A percentile compares a stretch with the other conserved stretches of the same genome.
Evolutionary conservation across 2,113 vertebrate species (phyloP).

Genomic region (Chrysemys picta): DNA sequence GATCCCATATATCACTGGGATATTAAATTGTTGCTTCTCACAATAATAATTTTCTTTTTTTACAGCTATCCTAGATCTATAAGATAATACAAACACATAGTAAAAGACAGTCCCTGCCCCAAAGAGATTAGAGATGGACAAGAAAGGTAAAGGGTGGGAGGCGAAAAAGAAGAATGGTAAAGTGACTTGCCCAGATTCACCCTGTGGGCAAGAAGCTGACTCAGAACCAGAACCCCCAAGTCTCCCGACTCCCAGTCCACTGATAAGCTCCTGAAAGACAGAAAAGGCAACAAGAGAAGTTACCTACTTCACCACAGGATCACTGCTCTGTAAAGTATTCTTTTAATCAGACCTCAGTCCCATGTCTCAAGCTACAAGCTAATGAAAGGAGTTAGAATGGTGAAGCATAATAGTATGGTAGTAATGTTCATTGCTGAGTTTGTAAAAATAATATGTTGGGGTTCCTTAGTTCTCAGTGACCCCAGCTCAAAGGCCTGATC

Average conservation of each 20-base stretch:
- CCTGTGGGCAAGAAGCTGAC: not conserved
- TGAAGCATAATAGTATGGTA: not conserved
- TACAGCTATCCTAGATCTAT: not conserved
- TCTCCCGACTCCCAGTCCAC: not conserved
- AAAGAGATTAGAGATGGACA: not conserved
- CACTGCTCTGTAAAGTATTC: not conserved
- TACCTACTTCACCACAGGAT: not conserved
- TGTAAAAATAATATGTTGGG: too few species aligned
- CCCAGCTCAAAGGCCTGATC: too few species aligned
- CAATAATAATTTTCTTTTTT: not conserved
- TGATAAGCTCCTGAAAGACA: slow-evolving; percentile 17
- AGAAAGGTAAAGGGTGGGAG: not conserved
- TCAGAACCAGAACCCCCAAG: not conserved
- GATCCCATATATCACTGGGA: rapidly evolving
- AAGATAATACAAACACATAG: rapidly evolving
- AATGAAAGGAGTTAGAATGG: not conserved
- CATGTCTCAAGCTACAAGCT: not conserved
- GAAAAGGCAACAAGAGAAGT: not conserved
- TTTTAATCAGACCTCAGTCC: not conserved
- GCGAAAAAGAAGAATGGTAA: not conserved
- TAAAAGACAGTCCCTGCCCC: not conserved
- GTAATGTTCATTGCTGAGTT: not conserved
- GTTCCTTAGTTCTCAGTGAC: too few species aligned
- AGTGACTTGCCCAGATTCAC: not conserved
- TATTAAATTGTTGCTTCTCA: not conserved